Evolutionary conservation across 2,888 invertebrate species (phyloP).

Genomic region (Allygus modestus): DNA sequence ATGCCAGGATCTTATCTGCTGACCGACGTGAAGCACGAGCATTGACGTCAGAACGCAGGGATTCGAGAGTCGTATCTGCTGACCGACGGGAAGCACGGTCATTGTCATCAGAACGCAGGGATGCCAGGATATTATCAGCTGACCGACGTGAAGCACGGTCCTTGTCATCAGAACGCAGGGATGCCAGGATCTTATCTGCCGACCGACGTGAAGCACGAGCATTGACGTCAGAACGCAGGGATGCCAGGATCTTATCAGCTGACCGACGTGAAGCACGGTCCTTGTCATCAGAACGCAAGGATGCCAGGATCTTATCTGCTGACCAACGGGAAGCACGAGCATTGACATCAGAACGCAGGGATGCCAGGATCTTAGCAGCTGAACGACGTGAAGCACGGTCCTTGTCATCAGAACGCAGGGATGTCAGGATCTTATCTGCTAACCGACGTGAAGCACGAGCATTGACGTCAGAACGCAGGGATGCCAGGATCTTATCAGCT

Average conservation of each 20-base stretch:
- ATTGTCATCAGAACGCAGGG: not conserved
- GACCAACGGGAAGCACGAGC: constrained; percentile 8
- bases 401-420: not conserved
- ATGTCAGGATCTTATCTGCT: not conserved
- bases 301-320: not conserved
- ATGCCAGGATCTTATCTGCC: not conserved
- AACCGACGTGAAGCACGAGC: not conserved
- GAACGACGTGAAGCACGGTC: constrained; percentile 22
- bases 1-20: not conserved
- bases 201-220: not conserved
- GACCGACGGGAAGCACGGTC: constrained; percentile 35
- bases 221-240: not conserved
- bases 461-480: not conserved
- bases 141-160: constrained; percentile 28
- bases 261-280: constrained; percentile 11
- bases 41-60: not conserved
- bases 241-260: not conserved
- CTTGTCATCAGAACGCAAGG: not conserved
- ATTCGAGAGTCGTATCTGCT: not conserved
- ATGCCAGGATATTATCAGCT: not conserved
- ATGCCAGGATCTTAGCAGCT: not conserved
- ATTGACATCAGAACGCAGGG: constrained; percentile 14
- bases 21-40: constrained; percentile 5
- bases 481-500: not conserved
- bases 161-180: not conserved